Evolutionary conservation across 2,888 invertebrate genomes (phyloP).

Genomic region (Lottia gigantea): DNA sequence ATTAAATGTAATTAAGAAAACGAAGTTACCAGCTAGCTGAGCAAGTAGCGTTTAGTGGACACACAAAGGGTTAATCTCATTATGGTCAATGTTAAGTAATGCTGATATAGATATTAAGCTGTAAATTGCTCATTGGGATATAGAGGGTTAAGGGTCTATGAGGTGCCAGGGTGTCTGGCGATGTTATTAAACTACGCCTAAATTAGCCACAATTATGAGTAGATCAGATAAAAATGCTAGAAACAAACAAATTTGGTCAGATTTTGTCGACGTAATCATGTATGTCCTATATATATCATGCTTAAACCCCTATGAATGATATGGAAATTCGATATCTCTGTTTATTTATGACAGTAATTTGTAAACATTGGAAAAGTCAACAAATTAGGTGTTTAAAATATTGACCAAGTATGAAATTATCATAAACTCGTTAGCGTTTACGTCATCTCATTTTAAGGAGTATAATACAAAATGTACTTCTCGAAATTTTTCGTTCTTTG

Average conservation of each 20-base stretch:
- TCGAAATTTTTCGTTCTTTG: too few relatives aligned
- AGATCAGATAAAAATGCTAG: neutral
- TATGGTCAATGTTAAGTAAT: slow-evolving; percentile 10
- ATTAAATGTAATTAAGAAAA: neutral
- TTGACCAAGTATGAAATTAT: too few relatives aligned
- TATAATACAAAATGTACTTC: too few relatives aligned
- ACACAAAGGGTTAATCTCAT: slow-evolving; percentile 1
- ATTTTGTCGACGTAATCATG: too few relatives aligned
- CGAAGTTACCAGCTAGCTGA: slow-evolving; percentile 2
- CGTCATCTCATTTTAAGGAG: too few relatives aligned
- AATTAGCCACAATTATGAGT: neutral
- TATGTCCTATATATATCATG: too few relatives aligned
- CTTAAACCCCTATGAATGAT: too few relatives aligned
- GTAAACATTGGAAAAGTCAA: too few relatives aligned
- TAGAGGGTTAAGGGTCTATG: neutral
- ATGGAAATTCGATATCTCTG: too few relatives aligned
- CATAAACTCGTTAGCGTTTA: too few relatives aligned
- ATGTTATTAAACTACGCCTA: neutral
- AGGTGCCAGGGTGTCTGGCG: slow-evolving; percentile 2
- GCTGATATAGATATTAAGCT: neutral
- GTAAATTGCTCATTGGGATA: slow-evolving; percentile 2
- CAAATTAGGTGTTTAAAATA: too few relatives aligned
- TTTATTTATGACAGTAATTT: too few relatives aligned
- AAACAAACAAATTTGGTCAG: neutral
- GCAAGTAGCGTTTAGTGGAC: slow-evolving; percentile 3